Evolutionary conservation across 2,797 vertebrate genomes (phyloP), one percentile per base, ranked within the genome.

Genomic region (Spatula versicolor): DNA sequence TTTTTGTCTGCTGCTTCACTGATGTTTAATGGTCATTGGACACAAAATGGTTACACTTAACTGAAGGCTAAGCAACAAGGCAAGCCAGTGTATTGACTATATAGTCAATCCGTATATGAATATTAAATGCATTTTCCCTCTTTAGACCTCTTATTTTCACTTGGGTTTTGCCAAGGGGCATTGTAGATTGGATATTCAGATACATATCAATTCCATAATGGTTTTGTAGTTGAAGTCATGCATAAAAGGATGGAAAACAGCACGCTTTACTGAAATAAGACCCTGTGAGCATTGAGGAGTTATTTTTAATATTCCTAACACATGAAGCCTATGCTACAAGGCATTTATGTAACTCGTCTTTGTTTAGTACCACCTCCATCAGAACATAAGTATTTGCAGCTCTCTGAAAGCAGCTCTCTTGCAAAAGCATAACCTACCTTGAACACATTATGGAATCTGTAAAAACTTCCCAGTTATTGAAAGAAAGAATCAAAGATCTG

Each of bases 301-400:
- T 95, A 92, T 62, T 85, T 94, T 95, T 91, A 93, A 93, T 85
- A 93, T 88, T 88, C 76, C 17, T 67, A 78, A 82, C 56, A 78
- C 62, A 78, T 13, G 33, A 92, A 72, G 72, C 43, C 22, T 80
- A 46, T 81, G 58, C 60, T 92, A 58, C 69, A 41, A 67, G 41
- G 55, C 43, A 69, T 88, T 96, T 91, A 81, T 50, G 22, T 77
- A 93, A 90, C 39, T 90, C 30, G 45, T 87, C 82, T 93, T 91
- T 92, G 73, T 95, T 96, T 80, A 90, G 87, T 91, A 68, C 81
- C 88, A 86, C 81, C 86, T 95, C 93, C 89, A 89, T 58, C 73
- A 91, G 68, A 84, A 78, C 23, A 16, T n/a, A 55, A 91, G 43
- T 48, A 64, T 69, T 78, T 88, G 66, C 45, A 88, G 71, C 60